phyloP scores from a whole-genome alignment of 2,113 vertebrate species.

The Corythoichthys intestinalis region DNA sequence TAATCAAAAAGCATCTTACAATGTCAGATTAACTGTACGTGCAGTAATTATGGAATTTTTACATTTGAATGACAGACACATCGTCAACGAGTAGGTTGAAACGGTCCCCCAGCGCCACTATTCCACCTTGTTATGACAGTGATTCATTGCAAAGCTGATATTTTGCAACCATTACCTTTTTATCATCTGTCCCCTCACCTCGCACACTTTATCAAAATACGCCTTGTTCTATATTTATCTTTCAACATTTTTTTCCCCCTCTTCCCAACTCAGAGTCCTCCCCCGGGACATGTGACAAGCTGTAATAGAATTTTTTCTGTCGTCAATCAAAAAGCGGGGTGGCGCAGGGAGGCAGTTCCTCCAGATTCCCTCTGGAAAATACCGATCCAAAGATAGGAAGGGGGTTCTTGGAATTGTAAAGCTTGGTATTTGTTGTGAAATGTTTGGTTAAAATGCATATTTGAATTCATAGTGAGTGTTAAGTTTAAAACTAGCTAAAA shows the following conservation, averaged over 20 bases:
- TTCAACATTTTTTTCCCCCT: slow-evolving; percentile 30
- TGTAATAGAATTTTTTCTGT: slow-evolving; percentile 67
- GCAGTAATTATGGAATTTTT: slow-evolving; percentile 4
- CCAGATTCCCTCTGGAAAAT: slow-evolving; percentile 54
- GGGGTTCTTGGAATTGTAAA: slow-evolving; percentile 16
- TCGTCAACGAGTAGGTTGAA: slow-evolving; percentile 29
- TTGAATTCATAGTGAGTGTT: too few species aligned
- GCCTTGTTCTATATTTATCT: slow-evolving; percentile 41
- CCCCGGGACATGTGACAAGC: slow-evolving; percentile 40
- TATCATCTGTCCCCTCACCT: slow-evolving; percentile 41
- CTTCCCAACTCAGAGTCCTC: slow-evolving; percentile 29
- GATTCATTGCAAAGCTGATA: slow-evolving; percentile 56
- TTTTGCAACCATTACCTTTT: slow-evolving; percentile 57
- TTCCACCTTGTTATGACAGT: slow-evolving; percentile 42
- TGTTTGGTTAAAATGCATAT: too few species aligned
- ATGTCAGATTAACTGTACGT: not conserved
- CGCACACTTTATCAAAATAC: slow-evolving; percentile 53
- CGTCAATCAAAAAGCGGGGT: slow-evolving; percentile 54
- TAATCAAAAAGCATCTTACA: not conserved
- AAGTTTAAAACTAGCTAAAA: too few species aligned
- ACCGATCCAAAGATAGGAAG: slow-evolving; percentile 28
- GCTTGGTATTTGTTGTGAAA: too few species aligned
- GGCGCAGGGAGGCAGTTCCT: slow-evolving; percentile 43
- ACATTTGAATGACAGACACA: slow-evolving; percentile 12
- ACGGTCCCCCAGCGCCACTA: slow-evolving; percentile 23